A percentile compares a stretch with the other conserved stretches of the same genome.
Evolutionary conservation across 23 tunicate genomes (phyloP).

Genomic region (Botrylloides violaceus): DNA sequence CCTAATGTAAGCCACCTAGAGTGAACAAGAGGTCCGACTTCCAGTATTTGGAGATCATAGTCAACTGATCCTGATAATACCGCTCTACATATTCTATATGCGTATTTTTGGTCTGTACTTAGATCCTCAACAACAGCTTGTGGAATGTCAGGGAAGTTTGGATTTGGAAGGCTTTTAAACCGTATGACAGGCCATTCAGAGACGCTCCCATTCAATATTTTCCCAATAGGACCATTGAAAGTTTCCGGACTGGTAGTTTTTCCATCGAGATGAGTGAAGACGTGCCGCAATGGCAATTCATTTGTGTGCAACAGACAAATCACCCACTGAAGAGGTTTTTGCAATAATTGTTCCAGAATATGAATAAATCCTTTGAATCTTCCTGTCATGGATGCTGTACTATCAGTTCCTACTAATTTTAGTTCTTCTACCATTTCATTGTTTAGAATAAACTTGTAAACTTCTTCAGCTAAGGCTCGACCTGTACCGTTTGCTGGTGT

Average conservation of each 20-base stretch:
- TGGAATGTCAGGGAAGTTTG: constrained; percentile 2
- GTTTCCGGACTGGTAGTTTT: neutral
- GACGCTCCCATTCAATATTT: neutral
- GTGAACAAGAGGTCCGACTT: constrained; percentile 20
- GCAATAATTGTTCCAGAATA: constrained; percentile 6
- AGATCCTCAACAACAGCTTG: constrained; percentile 5
- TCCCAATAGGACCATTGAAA: constrained; percentile 24
- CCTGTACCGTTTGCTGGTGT: constrained; percentile 21
- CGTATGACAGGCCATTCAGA: constrained; percentile 2
- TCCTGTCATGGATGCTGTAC: constrained; percentile 14
- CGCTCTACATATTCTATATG: constrained; percentile 16
- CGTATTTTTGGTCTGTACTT: constrained; percentile 26
- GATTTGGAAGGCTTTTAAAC: constrained; percentile 11
- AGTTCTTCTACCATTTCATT: neutral
- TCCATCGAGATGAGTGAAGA: constrained; percentile 17
- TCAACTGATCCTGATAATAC: constrained; percentile 7
- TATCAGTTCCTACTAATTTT: constrained; percentile 4
- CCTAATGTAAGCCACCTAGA: constrained; percentile 28
- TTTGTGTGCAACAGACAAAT: constrained; percentile 20
- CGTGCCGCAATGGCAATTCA: constrained; percentile 29
- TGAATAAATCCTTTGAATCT: constrained; percentile 5
- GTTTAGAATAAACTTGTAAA: constrained; percentile 1
- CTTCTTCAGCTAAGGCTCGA: neutral
- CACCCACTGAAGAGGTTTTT: constrained; percentile 25
- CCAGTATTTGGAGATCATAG: neutral